Conservation (phyloP, 2,888 invertebrate species). For the Pyralis farinalis region DNA sequence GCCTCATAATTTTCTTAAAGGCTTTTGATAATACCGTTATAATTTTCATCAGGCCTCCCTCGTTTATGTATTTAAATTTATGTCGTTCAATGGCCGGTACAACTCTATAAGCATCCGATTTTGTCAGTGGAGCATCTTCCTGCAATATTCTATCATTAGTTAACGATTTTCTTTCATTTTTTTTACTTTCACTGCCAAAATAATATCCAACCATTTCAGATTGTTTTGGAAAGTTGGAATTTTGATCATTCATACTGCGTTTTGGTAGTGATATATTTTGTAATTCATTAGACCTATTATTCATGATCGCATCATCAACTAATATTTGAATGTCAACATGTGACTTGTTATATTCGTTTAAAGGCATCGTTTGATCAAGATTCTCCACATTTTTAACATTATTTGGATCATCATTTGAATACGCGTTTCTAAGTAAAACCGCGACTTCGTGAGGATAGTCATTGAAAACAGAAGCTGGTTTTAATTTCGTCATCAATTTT, state of each 20-base stretch:
- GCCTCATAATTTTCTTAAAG: conserved; percentile 65
- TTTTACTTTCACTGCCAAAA: conserved; percentile 31
- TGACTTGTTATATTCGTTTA: conserved; percentile 10
- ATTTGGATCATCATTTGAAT: conserved; percentile 14
- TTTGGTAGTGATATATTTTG: conserved; percentile 28
- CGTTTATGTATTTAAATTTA: conserved; percentile 30
- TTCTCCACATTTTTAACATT: conserved; percentile 14
- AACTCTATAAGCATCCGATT: conserved; percentile 42
- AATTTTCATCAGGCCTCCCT: conserved; percentile 60
- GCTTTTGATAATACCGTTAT: conserved; percentile 62
- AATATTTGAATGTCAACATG: conserved; percentile 1
- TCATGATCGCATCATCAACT: background rate
- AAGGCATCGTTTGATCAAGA: conserved; percentile 9
- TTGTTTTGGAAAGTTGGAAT: conserved; percentile 37
- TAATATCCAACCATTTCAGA: conserved; percentile 35
- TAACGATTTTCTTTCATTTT: conserved; percentile 37
- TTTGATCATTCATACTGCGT: conserved; percentile 45
- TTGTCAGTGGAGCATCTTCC: conserved; percentile 34
- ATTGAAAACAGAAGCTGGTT: conserved; percentile 41
- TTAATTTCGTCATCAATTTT: conserved; percentile 35
- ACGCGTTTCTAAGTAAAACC: conserved; percentile 29
- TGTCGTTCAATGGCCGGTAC: conserved; percentile 42
- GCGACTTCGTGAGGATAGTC: conserved; percentile 59
- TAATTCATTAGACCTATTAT: background rate
- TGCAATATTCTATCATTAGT: conserved; percentile 47